Evolutionary conservation across 2,113 vertebrate genomes (phyloP).

Genomic region (Vireo altiloquus): DNA sequence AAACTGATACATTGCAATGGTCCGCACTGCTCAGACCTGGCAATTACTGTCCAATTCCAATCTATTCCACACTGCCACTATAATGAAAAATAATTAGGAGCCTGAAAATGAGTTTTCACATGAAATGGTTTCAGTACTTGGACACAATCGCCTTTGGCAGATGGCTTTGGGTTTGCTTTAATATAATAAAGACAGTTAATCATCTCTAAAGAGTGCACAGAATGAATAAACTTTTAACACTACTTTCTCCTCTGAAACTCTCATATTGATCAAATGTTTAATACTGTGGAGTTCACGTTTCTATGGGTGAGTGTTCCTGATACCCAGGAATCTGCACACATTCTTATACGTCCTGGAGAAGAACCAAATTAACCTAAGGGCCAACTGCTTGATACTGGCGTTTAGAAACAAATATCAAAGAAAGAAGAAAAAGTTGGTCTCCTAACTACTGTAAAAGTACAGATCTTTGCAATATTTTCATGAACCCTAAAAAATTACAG

Average conservation of each 20-base stretch:
- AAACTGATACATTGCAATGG: constrained; percentile 91
- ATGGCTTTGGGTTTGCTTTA: constrained; percentile 90
- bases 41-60: constrained; percentile 99
- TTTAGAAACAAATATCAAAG: not conserved
- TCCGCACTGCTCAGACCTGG: constrained; percentile 85
- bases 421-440: not conserved
- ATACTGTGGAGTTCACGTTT: constrained; percentile 43
- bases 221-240: constrained; percentile 85
- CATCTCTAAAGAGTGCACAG: constrained; percentile 87
- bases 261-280: constrained; percentile 74
- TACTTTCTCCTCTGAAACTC: constrained; percentile 75
- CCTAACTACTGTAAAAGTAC: not conserved
- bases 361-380: not conserved
- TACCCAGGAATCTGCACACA: not conserved
- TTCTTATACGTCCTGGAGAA: not conserved
- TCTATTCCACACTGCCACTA: constrained; percentile 90
- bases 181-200: constrained; percentile 92
- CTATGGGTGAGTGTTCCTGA: not conserved
- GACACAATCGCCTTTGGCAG: constrained; percentile 96
- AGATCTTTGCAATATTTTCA: not conserved
- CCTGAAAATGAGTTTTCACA: constrained; percentile 98
- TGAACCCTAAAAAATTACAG: not conserved
- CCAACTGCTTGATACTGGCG: not conserved
- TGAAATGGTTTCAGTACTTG: constrained; percentile 94
- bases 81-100: constrained; percentile 99